Base-by-base conservation (phyloP, 1,140 invertebrate species). In the Drosophila hydei region DNA sequence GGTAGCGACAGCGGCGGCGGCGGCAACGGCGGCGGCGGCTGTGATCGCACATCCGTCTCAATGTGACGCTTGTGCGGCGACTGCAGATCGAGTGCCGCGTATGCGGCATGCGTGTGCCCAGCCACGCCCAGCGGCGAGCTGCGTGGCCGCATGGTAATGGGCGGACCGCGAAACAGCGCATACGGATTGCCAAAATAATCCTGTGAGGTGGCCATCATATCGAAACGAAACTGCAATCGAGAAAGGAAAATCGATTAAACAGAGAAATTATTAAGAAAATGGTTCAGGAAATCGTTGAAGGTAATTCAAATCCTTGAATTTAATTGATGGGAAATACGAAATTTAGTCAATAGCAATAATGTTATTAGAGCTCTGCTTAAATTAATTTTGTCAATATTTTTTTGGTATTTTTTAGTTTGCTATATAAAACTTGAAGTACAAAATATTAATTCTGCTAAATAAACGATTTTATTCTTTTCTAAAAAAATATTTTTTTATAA, bases 121-220 rank as follows among this genome's bases (percentile, higher is more conserved):
- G 65, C 77, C 14, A 76, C 75, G 71, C 89, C 77, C 54, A 90
- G 30, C 12, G 90, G 90, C 6, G 89, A 90, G 19, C 85, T 85
- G 0, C 81, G 87, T 3, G 90, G 90, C 38, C 90, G 71, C 80
- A 91, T 36, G 56, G 84, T 78, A 21, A 88, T 79, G 36, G 90
- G 84, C 30, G 90, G 90, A 18, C 90, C 90, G 40, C 90, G 90
- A 33, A 91, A 90, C 3, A 90, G 75, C 27, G 90, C 90, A 65
- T 91, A 91, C 19, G 90, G 90, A 77, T 91, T 89, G 59, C 84
- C 87, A 54, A 91, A 91, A 64, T 91, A 91, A 77, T 91, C 88
- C 64, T 90, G 89, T 73, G 90, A 90, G 21, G 90, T 85, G 48
- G 90, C 79, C 90, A 91, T 91, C 90, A 91, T 91, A 54, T 74